Base-by-base conservation (phyloP, 2,888 invertebrate genomes). In the Platynereis dumerilii region DNA sequence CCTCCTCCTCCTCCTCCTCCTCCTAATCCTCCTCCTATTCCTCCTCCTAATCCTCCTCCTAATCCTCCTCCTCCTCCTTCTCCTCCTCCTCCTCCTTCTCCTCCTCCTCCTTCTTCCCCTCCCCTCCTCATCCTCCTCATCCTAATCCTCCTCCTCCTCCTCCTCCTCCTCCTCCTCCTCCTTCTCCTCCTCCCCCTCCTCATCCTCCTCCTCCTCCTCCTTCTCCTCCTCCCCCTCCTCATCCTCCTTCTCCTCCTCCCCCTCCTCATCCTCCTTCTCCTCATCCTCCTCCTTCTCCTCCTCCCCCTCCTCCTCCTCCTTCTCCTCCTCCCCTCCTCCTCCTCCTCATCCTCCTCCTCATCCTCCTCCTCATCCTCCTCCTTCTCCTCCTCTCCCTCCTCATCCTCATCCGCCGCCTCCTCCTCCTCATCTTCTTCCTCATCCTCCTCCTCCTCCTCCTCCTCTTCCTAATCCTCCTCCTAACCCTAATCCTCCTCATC, bases 1-100 rank as follows among this genome's bases (percentile, higher is more conserved):
- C 42, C 42, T 42, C 42, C 42, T 42, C 42, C 42, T 42, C 42
- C 42, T 42, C 42, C 42, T 42, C 42, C 42, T 42, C 42, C 42
- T 42, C 42, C 42, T 42, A 10, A 10, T 42, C 42, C 42, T 42
- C 42, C 42, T 42, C 42, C 42, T 42, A n/a, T n/a, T n/a, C n/a
- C n/a, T n/a, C n/a, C n/a, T n/a, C n/a, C n/a, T n/a, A n/a, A n/a
- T n/a, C n/a, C n/a, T n/a, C n/a, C n/a, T n/a, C n/a, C n/a, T n/a
- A n/a, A n/a, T n/a, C n/a, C n/a, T n/a, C n/a, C n/a, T 42, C 42
- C 42, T 42, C 42, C 42, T 42, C 42, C 42, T 42, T 17, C 42
- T 42, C 42, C 42, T 42, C 42, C 42, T 42, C 42, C 42, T 42
- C 42, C 42, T 42, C 42, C 42, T 42, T 17, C 42, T 42, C 42